These are phyloP conservation scores for Phyllotis vaccarum DNA, from an alignment of 2,797 vertebrate species.

Conservation along the genomic window DNA sequence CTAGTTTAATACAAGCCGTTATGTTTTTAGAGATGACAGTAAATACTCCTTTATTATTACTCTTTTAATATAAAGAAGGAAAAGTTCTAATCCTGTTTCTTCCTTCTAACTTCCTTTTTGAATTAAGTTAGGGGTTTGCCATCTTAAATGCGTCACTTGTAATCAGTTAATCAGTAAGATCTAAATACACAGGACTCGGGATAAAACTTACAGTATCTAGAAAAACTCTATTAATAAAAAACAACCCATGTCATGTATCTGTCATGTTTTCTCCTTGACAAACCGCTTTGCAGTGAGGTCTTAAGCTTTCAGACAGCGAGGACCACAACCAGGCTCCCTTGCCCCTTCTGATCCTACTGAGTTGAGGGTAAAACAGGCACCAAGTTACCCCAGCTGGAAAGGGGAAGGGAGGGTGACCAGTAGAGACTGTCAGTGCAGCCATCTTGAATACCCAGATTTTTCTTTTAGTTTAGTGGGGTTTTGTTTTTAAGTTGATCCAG, in stretches of 20 bases:
- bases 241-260: neutral
- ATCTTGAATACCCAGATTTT: neutral
- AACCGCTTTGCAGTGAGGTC: neutral
- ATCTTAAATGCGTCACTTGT: slow-evolving; percentile 43
- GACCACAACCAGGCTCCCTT: neutral
- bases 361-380: neutral
- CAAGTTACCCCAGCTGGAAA: neutral
- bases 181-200: neutral
- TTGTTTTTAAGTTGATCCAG: neutral
- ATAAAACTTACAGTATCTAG: slow-evolving; percentile 38
- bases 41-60: slow-evolving; percentile 12
- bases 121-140: slow-evolving; percentile 30
- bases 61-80: slow-evolving; percentile 5
- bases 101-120: slow-evolving; percentile 33
- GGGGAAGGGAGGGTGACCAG: neutral
- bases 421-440: neutral
- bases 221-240: slow-evolving; percentile 50
- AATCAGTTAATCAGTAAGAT: neutral
- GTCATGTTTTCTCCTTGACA: slow-evolving; percentile 16
- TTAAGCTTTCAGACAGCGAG: neutral
- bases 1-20: slow-evolving; percentile 29
- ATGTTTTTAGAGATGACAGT: slow-evolving; percentile 43
- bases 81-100: slow-evolving; percentile 47
- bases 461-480: neutral
- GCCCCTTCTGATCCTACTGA: neutral